Base-by-base conservation (phyloP, 2,113 vertebrate genomes). In the Crocuta crocuta region DNA sequence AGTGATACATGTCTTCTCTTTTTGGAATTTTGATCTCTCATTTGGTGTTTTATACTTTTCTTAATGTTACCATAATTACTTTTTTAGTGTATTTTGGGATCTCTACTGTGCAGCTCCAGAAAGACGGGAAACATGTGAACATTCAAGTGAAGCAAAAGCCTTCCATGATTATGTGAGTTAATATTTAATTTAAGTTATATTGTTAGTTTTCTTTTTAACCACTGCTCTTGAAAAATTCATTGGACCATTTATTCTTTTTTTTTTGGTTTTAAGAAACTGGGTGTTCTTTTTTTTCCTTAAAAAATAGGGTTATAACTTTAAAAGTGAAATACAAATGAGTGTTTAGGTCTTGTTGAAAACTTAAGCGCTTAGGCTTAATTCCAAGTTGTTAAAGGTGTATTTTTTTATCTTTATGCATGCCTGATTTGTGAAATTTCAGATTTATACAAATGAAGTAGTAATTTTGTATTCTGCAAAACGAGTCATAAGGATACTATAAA, bases 31-130 rank as follows among this genome's bases (percentile, higher is more conserved):
- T 91, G 48, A 31, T 68, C 74, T 94, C 7, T 78, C 10, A 33
- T 80, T 80, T 97, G 50, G 12, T 16, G 10, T 74, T 73, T 71
- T 33, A 13, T 91, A 53, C 82, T 76, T 96, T 96, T 95, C 26
- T 94, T 89, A 95, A 90, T 94, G 53, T 89, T 94, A 26, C 58
- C 16, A 39, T 95, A 45, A 85, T 98, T 96, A 66, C 65, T 98
- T 95, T 99, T 98, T 83, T 98, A 99, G 99, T 95, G 99, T 99
- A 17, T 99, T 99, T 98, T 99, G 99, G 99, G 99, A 99, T 99
- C 99, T 99, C 91, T 99, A 99, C 98, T 99, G 99, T 98, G 99
- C 99, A 94, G 99, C 99, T 97, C 99, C 99, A 92, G 99, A 99
- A 98, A 99, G 99, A 98, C 98, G 99, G 97, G 99, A 99, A 99